These are phyloP conservation scores for Telmatochromis sp. DNA, from an alignment of 2,113 vertebrate genomes.

Conservation along the genomic window DNA sequence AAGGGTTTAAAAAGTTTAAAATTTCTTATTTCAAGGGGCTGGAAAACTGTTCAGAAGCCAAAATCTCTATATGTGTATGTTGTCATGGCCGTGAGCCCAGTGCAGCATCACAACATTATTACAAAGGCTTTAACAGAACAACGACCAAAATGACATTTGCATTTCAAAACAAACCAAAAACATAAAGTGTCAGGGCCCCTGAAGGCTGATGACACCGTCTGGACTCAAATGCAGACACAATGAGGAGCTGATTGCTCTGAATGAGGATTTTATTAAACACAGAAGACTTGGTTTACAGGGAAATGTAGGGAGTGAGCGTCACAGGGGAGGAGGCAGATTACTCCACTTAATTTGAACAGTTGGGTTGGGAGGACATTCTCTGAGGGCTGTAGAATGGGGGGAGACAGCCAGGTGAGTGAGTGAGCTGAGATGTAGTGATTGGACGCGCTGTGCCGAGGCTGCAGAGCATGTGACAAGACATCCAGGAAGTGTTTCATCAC, in stretches of 20 bases:
- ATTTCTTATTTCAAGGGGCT: background rate
- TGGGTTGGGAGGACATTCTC: background rate
- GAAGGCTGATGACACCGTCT: background rate
- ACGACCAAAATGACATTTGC: background rate
- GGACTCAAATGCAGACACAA: background rate
- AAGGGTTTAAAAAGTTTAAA: rapidly evolving
- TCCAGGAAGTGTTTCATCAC: background rate
- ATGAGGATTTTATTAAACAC: background rate
- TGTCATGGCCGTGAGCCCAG: rapidly evolving
- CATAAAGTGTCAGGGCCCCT: rapidly evolving
- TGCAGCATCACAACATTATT: background rate
- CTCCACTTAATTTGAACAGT: background rate
- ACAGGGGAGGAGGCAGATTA: background rate
- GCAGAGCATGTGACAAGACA: background rate
- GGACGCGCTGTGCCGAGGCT: background rate
- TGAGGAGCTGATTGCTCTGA: rapidly evolving
- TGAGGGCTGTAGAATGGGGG: background rate
- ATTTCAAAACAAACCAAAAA: background rate
- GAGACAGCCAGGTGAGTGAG: background rate
- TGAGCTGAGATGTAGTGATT: background rate
- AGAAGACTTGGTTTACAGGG: background rate
- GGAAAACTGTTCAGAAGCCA: background rate
- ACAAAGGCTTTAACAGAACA: background rate
- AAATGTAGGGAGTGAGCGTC: background rate
- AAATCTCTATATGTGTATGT: background rate